Conservation (phyloP, 2,113 vertebrate genomes). For the Thamnaconus septentrionalis region DNA sequence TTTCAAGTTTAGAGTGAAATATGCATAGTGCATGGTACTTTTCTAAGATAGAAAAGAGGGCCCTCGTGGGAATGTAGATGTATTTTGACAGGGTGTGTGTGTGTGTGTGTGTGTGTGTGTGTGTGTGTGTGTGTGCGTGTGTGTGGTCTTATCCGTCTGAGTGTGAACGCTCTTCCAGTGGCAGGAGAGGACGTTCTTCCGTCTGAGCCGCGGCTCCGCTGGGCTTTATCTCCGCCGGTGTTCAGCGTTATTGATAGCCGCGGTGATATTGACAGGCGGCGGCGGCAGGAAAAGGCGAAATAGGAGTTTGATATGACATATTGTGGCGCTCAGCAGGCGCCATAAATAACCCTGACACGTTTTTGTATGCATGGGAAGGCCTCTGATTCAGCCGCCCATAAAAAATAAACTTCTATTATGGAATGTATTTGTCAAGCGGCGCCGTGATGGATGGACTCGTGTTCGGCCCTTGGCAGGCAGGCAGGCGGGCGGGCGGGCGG, state of each 20-base stretch:
- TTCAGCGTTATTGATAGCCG: conserved; percentile 98
- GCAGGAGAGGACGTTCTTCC: conserved; percentile 76
- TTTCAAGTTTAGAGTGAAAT: not conserved
- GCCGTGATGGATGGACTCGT: conserved; percentile 98
- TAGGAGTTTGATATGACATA: conserved; percentile 99
- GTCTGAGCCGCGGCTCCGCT: conserved; percentile 84
- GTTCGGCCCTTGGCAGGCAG: conserved; percentile 98
- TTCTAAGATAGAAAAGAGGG: too few species aligned
- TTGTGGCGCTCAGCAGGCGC: conserved; percentile 99
- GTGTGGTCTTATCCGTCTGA: conserved; percentile 10
- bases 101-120: conserved; percentile 10
- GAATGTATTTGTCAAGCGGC: conserved; percentile 99
- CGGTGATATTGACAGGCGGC: conserved; percentile 97
- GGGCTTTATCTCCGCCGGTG: conserved; percentile 86
- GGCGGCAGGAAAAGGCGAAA: conserved; percentile 87
- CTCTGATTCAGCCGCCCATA: conserved; percentile 99
- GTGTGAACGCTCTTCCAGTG: conserved; percentile 53
- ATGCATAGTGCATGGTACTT: too few species aligned
- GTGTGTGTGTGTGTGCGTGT: conserved; percentile 4
- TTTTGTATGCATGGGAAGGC: conserved; percentile 99
- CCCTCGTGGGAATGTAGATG: too few species aligned
- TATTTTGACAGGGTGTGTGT: conserved; percentile 5
- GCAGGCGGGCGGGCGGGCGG: conserved; percentile 86
- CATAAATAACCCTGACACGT: conserved; percentile 99
- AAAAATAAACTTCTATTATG: conserved; percentile 99